phyloP scores from a whole-genome alignment of 1,140 invertebrate species.

The Drosophila pectinifera region DNA sequence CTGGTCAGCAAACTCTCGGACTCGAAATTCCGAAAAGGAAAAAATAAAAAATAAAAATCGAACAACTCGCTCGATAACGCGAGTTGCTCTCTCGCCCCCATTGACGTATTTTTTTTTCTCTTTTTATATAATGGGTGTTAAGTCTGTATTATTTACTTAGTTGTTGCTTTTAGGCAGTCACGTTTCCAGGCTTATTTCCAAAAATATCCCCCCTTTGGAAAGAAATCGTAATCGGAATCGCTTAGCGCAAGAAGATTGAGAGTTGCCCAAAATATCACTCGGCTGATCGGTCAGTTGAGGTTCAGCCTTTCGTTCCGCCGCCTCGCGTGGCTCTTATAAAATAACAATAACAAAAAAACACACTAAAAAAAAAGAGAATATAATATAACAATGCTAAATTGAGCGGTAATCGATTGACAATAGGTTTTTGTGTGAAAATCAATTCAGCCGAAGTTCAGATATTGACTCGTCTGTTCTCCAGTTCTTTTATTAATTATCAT shows the following conservation, averaged over 20 bases:
- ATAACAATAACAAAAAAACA: conserved; percentile 1
- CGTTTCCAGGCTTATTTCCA: conserved; percentile 46
- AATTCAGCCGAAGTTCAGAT: conserved; percentile 24
- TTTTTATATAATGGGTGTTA: conserved; percentile 73
- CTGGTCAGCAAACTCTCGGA: conserved; percentile 40
- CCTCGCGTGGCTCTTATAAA: conserved; percentile 13
- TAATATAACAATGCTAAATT: conserved; percentile 21
- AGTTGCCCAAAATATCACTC: conserved; percentile 32
- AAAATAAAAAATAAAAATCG: conserved; percentile 10
- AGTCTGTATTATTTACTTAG: conserved; percentile 43
- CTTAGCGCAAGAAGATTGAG: conserved; percentile 30
- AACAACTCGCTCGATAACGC: conserved; percentile 18
- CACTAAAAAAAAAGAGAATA: background rate
- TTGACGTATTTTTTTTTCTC: conserved; percentile 40
- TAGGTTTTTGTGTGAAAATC: conserved; percentile 17
- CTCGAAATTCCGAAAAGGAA: conserved; percentile 23
- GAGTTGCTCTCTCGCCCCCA: too few species aligned
- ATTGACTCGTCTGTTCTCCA: conserved; percentile 9
- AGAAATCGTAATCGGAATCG: conserved; percentile 14
- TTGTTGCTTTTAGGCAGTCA: conserved; percentile 47
- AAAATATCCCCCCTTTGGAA: conserved; percentile 22
- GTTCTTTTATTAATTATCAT: conserved; percentile 5
- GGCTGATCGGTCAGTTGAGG: conserved; percentile 44
- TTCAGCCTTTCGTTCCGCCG: conserved; percentile 26
- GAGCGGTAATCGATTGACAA: conserved; percentile 20